Evolutionary conservation across 2,113 vertebrate genomes (phyloP).

Genomic region (Dipodomys ordii): DNA sequence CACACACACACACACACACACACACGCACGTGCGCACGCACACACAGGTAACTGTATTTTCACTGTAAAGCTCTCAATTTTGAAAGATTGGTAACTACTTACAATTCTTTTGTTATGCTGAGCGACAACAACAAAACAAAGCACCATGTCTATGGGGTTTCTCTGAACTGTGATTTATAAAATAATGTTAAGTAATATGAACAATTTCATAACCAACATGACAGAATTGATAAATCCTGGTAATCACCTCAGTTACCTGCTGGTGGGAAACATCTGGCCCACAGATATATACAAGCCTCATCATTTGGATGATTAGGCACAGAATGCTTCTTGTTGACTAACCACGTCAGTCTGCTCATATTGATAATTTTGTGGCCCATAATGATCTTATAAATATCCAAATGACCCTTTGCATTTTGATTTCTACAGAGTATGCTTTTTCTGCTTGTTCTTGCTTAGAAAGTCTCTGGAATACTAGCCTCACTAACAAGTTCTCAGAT

Average conservation of each 20-base stretch:
- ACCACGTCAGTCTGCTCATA: too few species aligned
- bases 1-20: too few species aligned
- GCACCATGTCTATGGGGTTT: neutral
- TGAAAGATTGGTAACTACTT: conserved; percentile 39
- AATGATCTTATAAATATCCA: too few species aligned
- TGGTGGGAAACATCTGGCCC: too few species aligned
- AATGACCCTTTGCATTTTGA: neutral
- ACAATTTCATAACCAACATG: neutral
- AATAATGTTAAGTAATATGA: neutral
- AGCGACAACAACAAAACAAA: neutral
- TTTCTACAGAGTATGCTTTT: conserved; percentile 15
- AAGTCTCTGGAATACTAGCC: neutral
- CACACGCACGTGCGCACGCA: too few species aligned
- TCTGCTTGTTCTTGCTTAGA: neutral
- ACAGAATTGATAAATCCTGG: neutral
- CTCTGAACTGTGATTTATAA: neutral
- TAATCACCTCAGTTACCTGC: neutral
- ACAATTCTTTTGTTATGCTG: neutral
- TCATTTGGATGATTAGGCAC: too few species aligned
- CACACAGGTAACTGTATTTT: neutral
- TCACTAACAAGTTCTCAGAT: neutral
- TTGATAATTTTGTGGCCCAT: too few species aligned
- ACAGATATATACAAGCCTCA: too few species aligned
- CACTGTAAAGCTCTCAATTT: conserved; percentile 47
- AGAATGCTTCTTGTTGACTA: too few species aligned